These are phyloP conservation scores for Epinephelus moara DNA, from an alignment of 2,113 vertebrate species.

Conservation along the genomic window DNA sequence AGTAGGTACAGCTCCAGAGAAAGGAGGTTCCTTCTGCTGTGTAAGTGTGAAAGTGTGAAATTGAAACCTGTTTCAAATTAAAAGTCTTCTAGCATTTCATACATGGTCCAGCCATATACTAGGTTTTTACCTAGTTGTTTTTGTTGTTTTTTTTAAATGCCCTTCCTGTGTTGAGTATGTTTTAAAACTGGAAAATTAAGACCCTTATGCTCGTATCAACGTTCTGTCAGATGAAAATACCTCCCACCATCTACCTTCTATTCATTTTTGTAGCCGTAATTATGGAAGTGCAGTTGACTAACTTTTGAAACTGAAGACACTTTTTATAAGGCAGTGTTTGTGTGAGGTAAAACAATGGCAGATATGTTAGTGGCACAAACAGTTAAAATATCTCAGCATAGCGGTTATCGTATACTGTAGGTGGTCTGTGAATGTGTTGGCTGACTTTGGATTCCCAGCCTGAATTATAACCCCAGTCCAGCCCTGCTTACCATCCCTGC, in stretches of 20 bases:
- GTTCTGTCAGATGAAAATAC: not conserved
- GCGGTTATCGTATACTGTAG: not conserved
- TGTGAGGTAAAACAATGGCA: not conserved
- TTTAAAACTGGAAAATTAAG: not conserved
- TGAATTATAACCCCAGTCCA: not conserved
- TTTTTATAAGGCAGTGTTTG: not conserved
- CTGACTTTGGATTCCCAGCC: not conserved
- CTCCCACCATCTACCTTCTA: too few species aligned
- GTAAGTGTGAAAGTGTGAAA: too few species aligned
- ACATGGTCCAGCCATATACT: too few species aligned
- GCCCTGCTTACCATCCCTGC: slow-evolving; percentile 50
- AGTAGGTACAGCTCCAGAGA: too few species aligned
- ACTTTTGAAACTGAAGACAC: not conserved
- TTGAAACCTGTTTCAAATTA: too few species aligned
- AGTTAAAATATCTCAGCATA: too few species aligned
- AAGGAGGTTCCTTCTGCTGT: too few species aligned
- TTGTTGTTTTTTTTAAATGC: too few species aligned
- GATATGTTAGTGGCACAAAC: too few species aligned
- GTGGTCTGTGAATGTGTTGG: not conserved
- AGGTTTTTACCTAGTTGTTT: too few species aligned
- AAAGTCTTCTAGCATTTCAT: too few species aligned
- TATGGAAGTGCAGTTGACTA: not conserved
- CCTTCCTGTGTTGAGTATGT: too few species aligned
- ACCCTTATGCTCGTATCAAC: not conserved
- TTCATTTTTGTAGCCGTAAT: not conserved